Conservation (phyloP, 2,888 invertebrate species). For the Drosophila paramelanica region DNA sequence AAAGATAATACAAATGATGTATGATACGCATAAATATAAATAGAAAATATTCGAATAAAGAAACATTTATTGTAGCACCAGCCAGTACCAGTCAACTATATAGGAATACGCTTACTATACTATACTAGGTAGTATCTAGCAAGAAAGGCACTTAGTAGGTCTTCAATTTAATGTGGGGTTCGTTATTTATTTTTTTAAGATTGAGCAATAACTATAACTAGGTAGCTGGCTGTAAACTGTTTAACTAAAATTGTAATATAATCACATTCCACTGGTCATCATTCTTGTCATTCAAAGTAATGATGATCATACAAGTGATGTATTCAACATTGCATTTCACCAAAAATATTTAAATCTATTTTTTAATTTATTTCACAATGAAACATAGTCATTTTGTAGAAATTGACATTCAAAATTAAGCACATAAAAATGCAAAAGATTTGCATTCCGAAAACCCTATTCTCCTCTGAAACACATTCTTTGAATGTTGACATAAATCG, state of each 20-base stretch:
- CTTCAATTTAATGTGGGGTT: not conserved
- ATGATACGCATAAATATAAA: slow-evolving; percentile 14
- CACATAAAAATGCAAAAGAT: too few relatives aligned
- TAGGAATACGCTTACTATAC: not conserved
- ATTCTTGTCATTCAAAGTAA: too few relatives aligned
- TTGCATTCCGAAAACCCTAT: too few relatives aligned
- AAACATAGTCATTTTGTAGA: too few relatives aligned
- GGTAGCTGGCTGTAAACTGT: slow-evolving; percentile 23
- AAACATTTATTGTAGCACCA: slow-evolving; percentile 8
- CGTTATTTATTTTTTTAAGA: not conserved
- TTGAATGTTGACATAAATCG: not conserved
- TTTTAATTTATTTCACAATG: too few relatives aligned
- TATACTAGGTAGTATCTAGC: slow-evolving; percentile 4
- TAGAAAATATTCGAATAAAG: not conserved
- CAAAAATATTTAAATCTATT: too few relatives aligned
- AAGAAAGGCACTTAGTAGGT: slow-evolving; percentile 37
- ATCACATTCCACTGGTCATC: slow-evolving; percentile 19
- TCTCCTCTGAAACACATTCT: not conserved
- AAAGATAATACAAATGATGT: slow-evolving; percentile 26
- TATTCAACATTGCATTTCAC: too few relatives aligned
- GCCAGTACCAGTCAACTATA: slow-evolving; percentile 11
- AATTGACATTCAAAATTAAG: too few relatives aligned
- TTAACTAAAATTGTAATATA: not conserved
- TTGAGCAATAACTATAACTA: slow-evolving; percentile 5
- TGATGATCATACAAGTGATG: too few relatives aligned